Base-by-base conservation (phyloP, 2,888 invertebrate genomes). In the Leptopilina syphax region DNA sequence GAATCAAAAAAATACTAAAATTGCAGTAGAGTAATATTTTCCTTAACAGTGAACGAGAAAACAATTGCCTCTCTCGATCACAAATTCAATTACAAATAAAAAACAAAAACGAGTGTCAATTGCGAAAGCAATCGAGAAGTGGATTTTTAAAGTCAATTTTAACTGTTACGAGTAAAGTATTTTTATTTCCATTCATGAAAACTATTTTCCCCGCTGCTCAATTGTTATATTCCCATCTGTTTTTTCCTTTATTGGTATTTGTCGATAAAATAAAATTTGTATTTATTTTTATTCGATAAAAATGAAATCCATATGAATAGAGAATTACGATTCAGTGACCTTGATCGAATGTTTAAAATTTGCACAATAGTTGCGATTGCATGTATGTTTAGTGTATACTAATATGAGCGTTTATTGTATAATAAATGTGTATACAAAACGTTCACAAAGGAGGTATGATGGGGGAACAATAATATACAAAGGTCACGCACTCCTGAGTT, bases 401-500 rank as follows among this genome's bases (percentile, higher is more conserved):
- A 70, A 27, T 50, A 12, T n/a, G 70, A 12, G 54, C 50, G 13
- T 54, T 12, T 13, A 54, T 13, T 12, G 18, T 54, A 18, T 18
- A 9, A 54, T 24, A 18, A 27, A 70, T 54, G 50, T 12, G 70
- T 24, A 13, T 27, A 70, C 13, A 27, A 34, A 70, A 18, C 68
- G 27, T 13, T 4, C n/a, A n/a, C 66, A 66, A 34, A 66, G 10
- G 13, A 66, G 13, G 27, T 50, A 54, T 41, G 54, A 54, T 70
- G 54, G 18, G 27, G 12, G 54, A 70, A 70, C 54, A 24, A 70
- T 70, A 70, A 27, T 50, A 50, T 27, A 18, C 13, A 70, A 70
- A 70, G 70, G 70, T 70, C 54, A 70, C 50, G 54, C 70, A 54
- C 47, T 47, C 24, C 34, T 18, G 54, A 54, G 8, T 27, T 47